Evolutionary conservation across 35 echinoderm and acorn worm species (phyloP).

Genomic region (Amphiura filiformis): DNA sequence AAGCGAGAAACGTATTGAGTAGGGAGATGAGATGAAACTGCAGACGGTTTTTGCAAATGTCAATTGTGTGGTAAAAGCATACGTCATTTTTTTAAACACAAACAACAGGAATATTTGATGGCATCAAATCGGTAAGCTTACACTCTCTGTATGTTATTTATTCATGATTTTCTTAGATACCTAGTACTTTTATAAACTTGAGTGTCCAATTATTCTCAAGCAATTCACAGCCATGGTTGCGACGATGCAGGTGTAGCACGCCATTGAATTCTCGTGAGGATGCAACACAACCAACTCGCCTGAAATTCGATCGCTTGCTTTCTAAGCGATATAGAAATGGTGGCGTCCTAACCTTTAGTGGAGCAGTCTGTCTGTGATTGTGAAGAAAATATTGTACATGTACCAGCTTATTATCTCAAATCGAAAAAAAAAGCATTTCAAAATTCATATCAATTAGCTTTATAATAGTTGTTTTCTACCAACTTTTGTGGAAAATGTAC

Average conservation of each 20-base stretch:
- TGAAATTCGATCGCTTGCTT: neutral
- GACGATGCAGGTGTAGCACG: neutral
- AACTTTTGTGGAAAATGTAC: no score
- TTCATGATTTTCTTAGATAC: conserved; percentile 9
- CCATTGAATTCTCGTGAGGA: neutral
- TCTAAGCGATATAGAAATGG: neutral
- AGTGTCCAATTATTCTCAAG: neutral
- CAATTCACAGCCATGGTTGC: neutral
- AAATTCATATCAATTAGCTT: no score
- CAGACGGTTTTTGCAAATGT: no score
- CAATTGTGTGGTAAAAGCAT: no score
- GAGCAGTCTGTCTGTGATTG: neutral
- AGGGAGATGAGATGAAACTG: no score
- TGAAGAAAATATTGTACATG: no score
- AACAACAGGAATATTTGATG: neutral
- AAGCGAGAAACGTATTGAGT: no score
- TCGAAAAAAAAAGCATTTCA: no score
- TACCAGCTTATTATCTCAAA: no score
- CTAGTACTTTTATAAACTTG: neutral
- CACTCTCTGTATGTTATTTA: neutral
- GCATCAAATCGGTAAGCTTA: neutral
- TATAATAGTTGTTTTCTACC: no score
- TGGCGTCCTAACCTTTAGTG: neutral
- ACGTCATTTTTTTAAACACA: neutral
- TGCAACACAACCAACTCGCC: neutral